Conservation (phyloP, 2,797 vertebrate species). For the Epinephelus malabaricus region DNA sequence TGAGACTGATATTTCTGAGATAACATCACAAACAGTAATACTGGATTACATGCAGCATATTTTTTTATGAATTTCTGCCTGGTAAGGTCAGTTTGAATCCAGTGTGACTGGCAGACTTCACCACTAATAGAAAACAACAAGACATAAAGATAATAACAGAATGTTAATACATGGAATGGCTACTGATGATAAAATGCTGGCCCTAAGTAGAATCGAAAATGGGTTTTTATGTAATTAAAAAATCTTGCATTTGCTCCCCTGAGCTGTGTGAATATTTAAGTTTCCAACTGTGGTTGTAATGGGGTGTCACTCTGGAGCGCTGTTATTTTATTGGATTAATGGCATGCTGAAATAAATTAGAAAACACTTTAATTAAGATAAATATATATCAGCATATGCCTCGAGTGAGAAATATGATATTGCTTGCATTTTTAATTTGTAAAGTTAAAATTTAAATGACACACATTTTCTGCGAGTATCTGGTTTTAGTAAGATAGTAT, state of each 20-base stretch:
- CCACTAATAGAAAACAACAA: neutral
- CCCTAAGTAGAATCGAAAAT: neutral
- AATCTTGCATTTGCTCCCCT: neutral
- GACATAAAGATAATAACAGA: neutral
- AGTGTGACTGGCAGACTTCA: neutral
- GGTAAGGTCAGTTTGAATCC: neutral
- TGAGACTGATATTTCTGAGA: neutral
- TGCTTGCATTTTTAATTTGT: neutral
- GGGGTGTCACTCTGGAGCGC: neutral
- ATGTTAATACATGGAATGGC: neutral
- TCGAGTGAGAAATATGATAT: neutral
- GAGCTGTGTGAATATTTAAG: neutral
- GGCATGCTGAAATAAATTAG: neutral
- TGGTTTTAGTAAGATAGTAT: neutral
- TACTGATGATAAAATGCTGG: neutral
- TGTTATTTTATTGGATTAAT: neutral
- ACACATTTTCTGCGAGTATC: constrained; percentile 1
- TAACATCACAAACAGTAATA: neutral
- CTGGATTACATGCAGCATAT: neutral
- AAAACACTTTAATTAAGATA: neutral
- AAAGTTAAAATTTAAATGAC: neutral
- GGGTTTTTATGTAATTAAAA: neutral
- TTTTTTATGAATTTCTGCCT: neutral
- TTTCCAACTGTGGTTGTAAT: neutral
- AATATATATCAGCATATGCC: neutral